Evolutionary conservation across 2,797 vertebrate genomes (phyloP), one percentile per base, ranked within the genome.

Genomic region (Danio albolineatus): DNA sequence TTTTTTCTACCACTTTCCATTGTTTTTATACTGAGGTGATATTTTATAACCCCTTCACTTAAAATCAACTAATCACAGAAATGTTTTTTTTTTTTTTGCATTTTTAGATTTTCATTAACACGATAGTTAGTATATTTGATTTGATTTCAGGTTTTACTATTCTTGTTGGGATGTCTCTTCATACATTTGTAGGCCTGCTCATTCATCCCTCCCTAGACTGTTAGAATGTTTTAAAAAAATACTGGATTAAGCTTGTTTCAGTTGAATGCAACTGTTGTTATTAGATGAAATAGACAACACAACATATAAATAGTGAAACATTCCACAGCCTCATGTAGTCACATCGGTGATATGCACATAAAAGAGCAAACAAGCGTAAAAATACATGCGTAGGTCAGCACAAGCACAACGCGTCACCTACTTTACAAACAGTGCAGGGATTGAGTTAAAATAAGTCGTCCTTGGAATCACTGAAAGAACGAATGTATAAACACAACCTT

Each of bases 351-450:
- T 38, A 83, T 79, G 73, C 59, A 83, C 81, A 81, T 72, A 70
- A 54, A 67, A 65, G 61, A 76, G 82, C 62, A 81, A 62, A 79
- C 61, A 59, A 81, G 46, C 64, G 36, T 59, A 70, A 10, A 66
- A 64, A 74, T 72, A 76, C 44, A 44, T 74, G 59, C 41, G 44
- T 72, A 76, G 64, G 67, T 73, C 60, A 76, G 78, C 78, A 83
- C 64, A 84, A 81, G 84, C 82, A 84, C 86, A 85, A 83, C 19
- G 48, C 36, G 19, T 77, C 64, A 73, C 69, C 48, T 76, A 74
- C 81, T 73, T 81, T 70, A 76, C 51, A 72, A 81, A 81, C 66
- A 74, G 76, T 74, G 66, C 80, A 80, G 75, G 77, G 78, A 75
- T 48, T 49, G 36, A 76, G 66, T 87, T 75, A 76, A 62, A n/a